Conservation (phyloP, 2,888 invertebrate species). For the Bellardia bayeri region DNA sequence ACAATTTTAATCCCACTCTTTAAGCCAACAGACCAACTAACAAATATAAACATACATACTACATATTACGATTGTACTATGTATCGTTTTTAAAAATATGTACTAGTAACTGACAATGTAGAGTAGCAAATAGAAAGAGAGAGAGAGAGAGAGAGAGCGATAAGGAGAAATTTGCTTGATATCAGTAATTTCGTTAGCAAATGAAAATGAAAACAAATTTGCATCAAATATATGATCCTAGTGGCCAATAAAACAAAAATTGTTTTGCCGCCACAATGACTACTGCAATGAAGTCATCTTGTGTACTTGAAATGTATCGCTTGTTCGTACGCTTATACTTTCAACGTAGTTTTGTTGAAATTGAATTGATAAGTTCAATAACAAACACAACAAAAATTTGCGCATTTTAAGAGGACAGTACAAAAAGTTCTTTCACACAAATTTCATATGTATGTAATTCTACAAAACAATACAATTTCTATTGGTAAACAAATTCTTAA, state of each 20-base stretch:
- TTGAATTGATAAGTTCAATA: conserved; percentile 40
- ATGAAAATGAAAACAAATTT: conserved; percentile 67
- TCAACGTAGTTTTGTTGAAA: conserved; percentile 4
- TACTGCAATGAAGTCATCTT: conserved; percentile 69
- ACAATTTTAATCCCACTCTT: conserved; percentile 47
- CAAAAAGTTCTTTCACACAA: neutral
- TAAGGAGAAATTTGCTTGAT: neutral
- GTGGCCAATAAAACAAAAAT: conserved; percentile 66
- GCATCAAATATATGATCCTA: conserved; percentile 54
- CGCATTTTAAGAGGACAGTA: neutral
- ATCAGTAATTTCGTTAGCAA: conserved; percentile 33
- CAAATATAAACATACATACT: neutral
- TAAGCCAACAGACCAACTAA: conserved; percentile 5
- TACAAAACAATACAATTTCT: too few relatives aligned
- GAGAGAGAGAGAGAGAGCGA: neutral
- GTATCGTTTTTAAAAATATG: too few relatives aligned
- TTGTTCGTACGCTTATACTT: neutral
- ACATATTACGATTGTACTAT: neutral
- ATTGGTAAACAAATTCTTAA: too few relatives aligned
- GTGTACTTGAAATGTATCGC: conserved; percentile 29
- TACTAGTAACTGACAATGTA: too few relatives aligned
- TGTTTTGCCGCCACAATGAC: conserved; percentile 72
- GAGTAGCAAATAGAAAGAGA: neutral
- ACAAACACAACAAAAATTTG: conserved; percentile 6
- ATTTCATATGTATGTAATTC: too few relatives aligned